Percentiles rank a stretch among this genome's conserved stretches.
Evolutionary conservation across 92 coral and sea anemone genomes (phyloP).

Genomic region (Porites cylindrica): DNA sequence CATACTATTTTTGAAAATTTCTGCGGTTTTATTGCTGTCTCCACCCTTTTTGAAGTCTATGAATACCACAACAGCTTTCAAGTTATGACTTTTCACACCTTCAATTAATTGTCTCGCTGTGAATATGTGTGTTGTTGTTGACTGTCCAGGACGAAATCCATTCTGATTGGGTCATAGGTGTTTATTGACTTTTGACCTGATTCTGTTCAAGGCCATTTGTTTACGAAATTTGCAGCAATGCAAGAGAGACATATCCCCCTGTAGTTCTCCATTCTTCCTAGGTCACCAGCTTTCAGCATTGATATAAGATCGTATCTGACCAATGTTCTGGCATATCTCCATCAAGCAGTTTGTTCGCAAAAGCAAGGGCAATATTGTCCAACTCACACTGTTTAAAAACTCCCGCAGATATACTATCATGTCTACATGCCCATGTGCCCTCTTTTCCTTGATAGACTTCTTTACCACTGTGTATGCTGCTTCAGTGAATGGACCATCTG

Average conservation of each 20-base stretch:
- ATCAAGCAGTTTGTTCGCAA: not conserved
- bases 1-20: too few relatives aligned
- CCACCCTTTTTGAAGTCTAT: too few relatives aligned
- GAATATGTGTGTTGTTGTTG: constrained; percentile 44
- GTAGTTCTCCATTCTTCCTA: constrained; percentile 21
- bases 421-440: constrained; percentile 2
- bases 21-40: too few relatives aligned
- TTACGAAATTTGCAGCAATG: constrained; percentile 13
- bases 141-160: constrained; percentile 29
- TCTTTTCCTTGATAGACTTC: constrained; percentile 40
- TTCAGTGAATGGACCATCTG: constrained; percentile 25
- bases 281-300: constrained; percentile 37
- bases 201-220: constrained; percentile 6
- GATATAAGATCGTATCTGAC: not conserved
- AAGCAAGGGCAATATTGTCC: not conserved
- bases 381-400: not conserved
- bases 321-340: constrained; percentile 1
- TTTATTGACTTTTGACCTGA: constrained; percentile 2
- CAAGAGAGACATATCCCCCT: constrained; percentile 2
- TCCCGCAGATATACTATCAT: not conserved
- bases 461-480: constrained; percentile 26
- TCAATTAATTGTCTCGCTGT: constrained; percentile 36
- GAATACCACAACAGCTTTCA: not conserved
- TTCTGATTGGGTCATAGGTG: constrained; percentile 23
- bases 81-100: constrained; percentile 35